A percentile compares a stretch with the other conserved stretches of the same genome.
Evolutionary conservation across 2,113 vertebrate genomes (phyloP).

Genomic region (Guaruba guarouba): DNA sequence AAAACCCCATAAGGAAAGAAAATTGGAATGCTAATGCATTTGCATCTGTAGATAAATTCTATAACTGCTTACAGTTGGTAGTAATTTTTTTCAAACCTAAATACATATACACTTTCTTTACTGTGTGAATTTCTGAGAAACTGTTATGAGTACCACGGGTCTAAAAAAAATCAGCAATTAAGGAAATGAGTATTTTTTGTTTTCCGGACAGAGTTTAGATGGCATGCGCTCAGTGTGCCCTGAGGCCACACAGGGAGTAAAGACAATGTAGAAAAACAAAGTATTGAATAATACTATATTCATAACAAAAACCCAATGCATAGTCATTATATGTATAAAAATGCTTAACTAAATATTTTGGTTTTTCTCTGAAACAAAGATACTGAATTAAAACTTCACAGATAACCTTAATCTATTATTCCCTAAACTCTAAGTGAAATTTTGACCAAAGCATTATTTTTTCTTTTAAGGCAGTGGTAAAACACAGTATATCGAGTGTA

Average conservation of each 20-base stretch:
- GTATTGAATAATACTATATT: neutral
- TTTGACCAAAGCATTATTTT: neutral
- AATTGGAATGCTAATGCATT: neutral
- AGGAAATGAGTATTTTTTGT: neutral
- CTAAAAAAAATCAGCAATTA: neutral
- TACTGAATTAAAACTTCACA: neutral
- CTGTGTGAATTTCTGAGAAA: neutral
- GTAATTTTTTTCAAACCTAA: neutral
- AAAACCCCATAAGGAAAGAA: neutral
- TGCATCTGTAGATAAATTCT: neutral
- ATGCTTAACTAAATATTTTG: neutral
- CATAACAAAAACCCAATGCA: neutral
- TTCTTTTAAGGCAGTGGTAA: neutral
- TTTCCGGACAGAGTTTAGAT: neutral
- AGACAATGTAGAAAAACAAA: neutral
- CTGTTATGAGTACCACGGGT: fast-evolving
- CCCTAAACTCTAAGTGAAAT: neutral
- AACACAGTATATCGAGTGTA: neutral
- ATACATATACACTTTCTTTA: neutral
- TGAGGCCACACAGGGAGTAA: neutral
- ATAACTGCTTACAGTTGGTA: neutral
- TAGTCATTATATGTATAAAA: neutral
- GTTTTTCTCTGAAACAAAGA: neutral
- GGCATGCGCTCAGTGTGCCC: neutral
- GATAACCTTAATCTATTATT: neutral